Evolutionary conservation across 2,797 vertebrate species (phyloP), one percentile per base, ranked within the genome.

Genomic region (Astyanax mexicanus): DNA sequence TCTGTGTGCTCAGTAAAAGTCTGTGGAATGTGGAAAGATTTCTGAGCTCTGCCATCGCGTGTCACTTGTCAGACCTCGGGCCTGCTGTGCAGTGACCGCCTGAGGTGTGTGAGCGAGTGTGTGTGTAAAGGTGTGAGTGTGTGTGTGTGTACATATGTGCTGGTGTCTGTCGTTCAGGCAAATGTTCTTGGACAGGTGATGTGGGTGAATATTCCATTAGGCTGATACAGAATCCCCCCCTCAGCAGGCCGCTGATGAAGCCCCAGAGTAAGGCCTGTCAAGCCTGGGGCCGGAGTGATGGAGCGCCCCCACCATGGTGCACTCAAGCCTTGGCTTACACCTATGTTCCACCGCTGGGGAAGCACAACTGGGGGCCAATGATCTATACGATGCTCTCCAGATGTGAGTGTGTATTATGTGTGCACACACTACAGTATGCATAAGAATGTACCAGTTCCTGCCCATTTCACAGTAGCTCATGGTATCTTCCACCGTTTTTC

Each of bases 121-220:
- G 71, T 52, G 76, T 74, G 57, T 76, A 60, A 73, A 68, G 74
- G 78, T 58, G 77, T 45, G 29, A 74, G 58, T 29, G 69, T 47
- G 58, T 74, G 58, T 74, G 58, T 29, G 64, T 57, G 58, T 74
- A 49, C 4, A 67, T 74, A 61, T 72, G 74, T 55, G 77, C 49
- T 72, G 58, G 82, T 79, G 81, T 87, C 86, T 87, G 90, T 89
- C 87, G 79, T 88, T 92, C 92, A 92, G 87, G 75, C 78, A 84
- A 89, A 93, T 91, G 84, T 81, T 75, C 85, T 91, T 85, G 81
- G 92, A 92, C 92, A 93, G 89, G 89, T 92, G 90, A 92, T 87
- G 87, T 80, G 90, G 90, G 87, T 90, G 90, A 93, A 87, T 88
- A 92, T 93, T 92, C 88, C 90, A 92, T 93, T 92, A 92, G 80